Percentiles rank a stretch among this genome's conserved stretches.
Conservation (phyloP, 2,888 invertebrate species). For the Petrolisthes cinctipes region DNA sequence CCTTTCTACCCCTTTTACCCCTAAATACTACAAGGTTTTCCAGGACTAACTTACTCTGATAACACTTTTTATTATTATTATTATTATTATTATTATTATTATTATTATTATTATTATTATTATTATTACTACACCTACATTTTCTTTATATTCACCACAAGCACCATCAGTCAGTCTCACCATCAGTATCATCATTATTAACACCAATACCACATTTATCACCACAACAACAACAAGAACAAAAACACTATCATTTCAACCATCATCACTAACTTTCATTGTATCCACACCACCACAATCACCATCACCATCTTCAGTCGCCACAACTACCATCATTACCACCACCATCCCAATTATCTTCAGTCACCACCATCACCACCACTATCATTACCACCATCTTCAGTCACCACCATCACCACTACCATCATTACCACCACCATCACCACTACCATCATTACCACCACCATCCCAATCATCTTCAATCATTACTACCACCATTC, state of each 20-base stretch:
- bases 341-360: not conserved
- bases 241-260: not conserved
- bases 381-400: not conserved
- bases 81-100: no score
- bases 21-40: no score
- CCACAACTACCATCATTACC: constrained; percentile 1
- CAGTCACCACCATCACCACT: not conserved
- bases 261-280: not conserved
- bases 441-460: not conserved
- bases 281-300: not conserved
- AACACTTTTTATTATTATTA: no score
- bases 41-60: no score
- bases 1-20: no score
- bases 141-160: not conserved
- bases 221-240: not conserved
- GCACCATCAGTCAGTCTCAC: not conserved
- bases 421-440: not conserved
- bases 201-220: not conserved
- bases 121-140: not conserved
- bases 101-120: not conserved
- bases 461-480: constrained; percentile 18
- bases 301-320: constrained; percentile 19
- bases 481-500: not conserved
- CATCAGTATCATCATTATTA: constrained; percentile 10
- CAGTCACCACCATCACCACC: not conserved